Base-by-base conservation (phyloP, 92 coral and sea anemone species). In the Palythoa grandis region DNA sequence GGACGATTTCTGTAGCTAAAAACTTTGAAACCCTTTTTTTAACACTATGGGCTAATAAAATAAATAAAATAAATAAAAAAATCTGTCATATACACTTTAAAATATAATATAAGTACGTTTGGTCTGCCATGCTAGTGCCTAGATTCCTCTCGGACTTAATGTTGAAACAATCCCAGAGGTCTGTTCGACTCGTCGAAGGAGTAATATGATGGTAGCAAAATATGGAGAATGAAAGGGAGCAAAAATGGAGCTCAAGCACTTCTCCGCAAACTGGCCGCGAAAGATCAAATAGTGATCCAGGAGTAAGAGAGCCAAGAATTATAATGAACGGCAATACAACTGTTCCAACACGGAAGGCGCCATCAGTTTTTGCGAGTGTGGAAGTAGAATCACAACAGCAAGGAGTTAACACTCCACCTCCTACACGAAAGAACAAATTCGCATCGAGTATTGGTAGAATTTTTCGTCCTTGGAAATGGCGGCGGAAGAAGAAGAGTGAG, bases 381-480 rank as follows among this genome's bases (percentile, higher is more conserved):
- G 95, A 86, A 78, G 82, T 89, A 11, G 87, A 61, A 38, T 16
- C 83, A 83, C 83, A 94, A 52, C 85, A 88, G 52, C 82, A 86
- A 52, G 35, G 35, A 29, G 78, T 78, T n/a, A 92, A 69, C 66
- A 93, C 99, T 38, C 99, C 99, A 73, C 99, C 98, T 38, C 98
- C 98, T 1, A 89, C 87, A 47, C 83, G 99, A 52, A 93, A 93
- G 74, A 93, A 90, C 83, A 97, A 97, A 88, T 90, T 97, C 76
- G 98, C 99, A 20, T 82, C 93, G 1, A 97, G 98, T 70, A 90
- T 97, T 29, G 91, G 99, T 37, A 90, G 92, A 52, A 74, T 97
- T 56, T 88, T 97, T 89, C 98, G 99, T 23, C 99, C 99, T 11
- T 97, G 99, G 99, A 97, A 92, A 78, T 97, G 99, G 99, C 91